Evolutionary conservation across 1,140 invertebrate genomes (phyloP).

Genomic region (Cydia fagiglandana): DNA sequence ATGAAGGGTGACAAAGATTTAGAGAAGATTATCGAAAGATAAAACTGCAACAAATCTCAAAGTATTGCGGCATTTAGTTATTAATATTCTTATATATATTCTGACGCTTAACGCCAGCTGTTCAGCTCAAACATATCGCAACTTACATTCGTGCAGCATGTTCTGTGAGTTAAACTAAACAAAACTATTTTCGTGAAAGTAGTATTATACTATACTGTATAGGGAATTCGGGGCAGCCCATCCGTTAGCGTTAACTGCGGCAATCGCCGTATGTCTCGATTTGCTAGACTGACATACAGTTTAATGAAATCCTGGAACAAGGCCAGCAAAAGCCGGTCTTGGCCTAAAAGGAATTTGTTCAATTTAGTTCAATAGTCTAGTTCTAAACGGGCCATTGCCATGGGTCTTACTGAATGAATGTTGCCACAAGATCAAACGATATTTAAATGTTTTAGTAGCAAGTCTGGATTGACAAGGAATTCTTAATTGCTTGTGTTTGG

Average conservation of each 20-base stretch:
- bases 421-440: background rate
- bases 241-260: background rate
- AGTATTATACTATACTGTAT: background rate
- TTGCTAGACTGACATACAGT: conserved; percentile 1
- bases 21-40: too few relatives aligned
- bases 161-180: conserved; percentile 6
- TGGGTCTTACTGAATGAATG: background rate
- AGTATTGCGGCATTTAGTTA: background rate
- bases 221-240: background rate
- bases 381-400: background rate
- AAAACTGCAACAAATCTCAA: too few relatives aligned
- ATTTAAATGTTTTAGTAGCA: background rate
- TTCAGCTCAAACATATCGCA: background rate
- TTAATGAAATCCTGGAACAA: conserved; percentile 26
- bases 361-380: background rate
- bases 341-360: conserved; percentile 12
- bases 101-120: background rate
- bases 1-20: background rate
- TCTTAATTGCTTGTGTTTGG: background rate
- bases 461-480: background rate
- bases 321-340: conserved; percentile 11
- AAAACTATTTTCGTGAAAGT: conserved; percentile 18
- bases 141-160: background rate
- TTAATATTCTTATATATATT: background rate
- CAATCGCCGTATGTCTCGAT: conserved; percentile 3